Evolutionary conservation across 2,888 invertebrate species (phyloP).

Genomic region (Caenorhabditis macrosperma): DNA sequence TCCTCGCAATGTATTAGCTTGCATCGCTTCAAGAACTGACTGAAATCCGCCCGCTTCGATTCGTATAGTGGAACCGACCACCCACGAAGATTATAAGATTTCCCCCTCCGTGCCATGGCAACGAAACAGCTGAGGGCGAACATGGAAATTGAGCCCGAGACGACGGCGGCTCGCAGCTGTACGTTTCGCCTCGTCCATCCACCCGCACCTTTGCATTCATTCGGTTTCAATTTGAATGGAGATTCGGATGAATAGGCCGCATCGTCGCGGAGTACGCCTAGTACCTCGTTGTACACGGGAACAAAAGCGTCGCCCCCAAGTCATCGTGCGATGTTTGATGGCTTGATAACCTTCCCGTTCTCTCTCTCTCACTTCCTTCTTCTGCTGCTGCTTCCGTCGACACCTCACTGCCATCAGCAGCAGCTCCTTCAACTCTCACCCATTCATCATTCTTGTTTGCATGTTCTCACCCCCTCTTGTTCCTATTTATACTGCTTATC

Average conservation of each 20-base stretch:
- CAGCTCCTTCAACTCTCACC: neutral
- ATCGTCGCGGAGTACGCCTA: conserved; percentile 10
- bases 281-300: neutral
- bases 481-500: conserved; percentile 30
- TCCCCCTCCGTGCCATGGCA: conserved; percentile 25
- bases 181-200: conserved; percentile 14
- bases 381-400: too few relatives aligned
- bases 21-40: neutral
- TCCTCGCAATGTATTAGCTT: conserved; percentile 3
- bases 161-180: conserved; percentile 26
- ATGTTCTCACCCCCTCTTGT: conserved; percentile 26
- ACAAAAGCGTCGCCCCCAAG: too few relatives aligned
- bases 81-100: conserved; percentile 1
- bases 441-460: conserved; percentile 17
- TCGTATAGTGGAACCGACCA: neutral
- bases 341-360: conserved; percentile 8
- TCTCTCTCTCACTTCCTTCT: conserved; percentile 1
- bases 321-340: too few relatives aligned
- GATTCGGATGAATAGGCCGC: conserved; percentile 1
- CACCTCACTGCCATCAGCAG: too few relatives aligned
- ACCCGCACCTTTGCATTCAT: neutral
- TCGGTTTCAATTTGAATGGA: conserved; percentile 7
- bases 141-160: neutral
- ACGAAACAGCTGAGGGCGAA: conserved; percentile 18
- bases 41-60: too few relatives aligned